Conservation (phyloP, 2,888 invertebrate genomes). For the Scaptodrosophila latifasciaeformis region DNA sequence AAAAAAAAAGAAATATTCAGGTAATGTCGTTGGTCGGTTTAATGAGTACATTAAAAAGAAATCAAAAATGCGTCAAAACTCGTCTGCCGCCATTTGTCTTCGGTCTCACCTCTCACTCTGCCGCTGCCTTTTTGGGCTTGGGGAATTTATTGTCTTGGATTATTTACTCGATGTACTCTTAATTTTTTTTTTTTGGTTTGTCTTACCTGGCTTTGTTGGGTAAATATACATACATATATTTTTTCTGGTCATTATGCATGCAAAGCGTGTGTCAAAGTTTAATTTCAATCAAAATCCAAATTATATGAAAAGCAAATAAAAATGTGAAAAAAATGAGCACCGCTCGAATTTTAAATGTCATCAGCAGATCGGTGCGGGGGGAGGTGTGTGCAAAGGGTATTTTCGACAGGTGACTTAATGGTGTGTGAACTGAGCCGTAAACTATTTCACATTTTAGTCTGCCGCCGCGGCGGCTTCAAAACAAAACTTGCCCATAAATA, state of each 20-base stretch:
- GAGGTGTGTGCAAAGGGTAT: no score
- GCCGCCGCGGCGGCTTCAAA: conserved; percentile 15
- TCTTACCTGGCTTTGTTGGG: no score
- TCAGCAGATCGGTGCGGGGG: neutral
- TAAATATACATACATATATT: conserved; percentile 2
- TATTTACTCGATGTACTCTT: neutral
- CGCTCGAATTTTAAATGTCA: conserved; percentile 28
- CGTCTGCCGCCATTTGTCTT: conserved; percentile 4
- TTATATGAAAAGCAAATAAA: conserved; percentile 63
- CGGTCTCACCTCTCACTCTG: conserved; percentile 3
- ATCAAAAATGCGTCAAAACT: conserved; percentile 49
- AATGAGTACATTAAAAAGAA: conserved; percentile 56
- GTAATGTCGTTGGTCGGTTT: conserved; percentile 29
- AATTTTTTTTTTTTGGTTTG: neutral
- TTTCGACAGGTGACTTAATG: no score
- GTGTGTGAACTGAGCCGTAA: conserved; percentile 56
- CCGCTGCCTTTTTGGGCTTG: neutral
- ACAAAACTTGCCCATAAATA: conserved; percentile 28
- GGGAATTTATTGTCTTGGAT: neutral
- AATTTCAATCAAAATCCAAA: conserved; percentile 64
- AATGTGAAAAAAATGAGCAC: conserved; percentile 34
- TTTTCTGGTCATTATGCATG: conserved; percentile 44
- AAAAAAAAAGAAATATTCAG: conserved; percentile 26
- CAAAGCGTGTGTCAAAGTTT: conserved; percentile 50
- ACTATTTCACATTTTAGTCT: conserved; percentile 49